phyloP scores from a whole-genome alignment of 1,140 invertebrate genomes.

The Drosophila mauritiana region DNA sequence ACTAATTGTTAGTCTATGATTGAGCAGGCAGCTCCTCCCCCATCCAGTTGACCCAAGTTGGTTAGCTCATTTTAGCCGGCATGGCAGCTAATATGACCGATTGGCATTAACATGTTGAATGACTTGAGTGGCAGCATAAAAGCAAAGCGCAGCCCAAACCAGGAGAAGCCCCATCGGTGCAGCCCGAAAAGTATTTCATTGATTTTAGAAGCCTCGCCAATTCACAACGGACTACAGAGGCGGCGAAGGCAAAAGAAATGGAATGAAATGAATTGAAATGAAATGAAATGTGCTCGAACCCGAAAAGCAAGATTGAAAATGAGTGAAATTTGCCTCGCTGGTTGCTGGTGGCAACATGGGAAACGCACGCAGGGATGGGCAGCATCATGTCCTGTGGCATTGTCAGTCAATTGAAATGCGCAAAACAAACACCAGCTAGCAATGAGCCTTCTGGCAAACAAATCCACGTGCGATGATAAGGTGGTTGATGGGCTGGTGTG shows the following conservation, averaged over 20 bases:
- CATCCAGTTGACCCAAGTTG: neutral
- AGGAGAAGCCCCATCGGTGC: slow-evolving; percentile 73
- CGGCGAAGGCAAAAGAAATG: slow-evolving; percentile 9
- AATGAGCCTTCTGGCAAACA: slow-evolving; percentile 55
- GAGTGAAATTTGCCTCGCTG: slow-evolving; percentile 39
- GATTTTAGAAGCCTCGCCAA: slow-evolving; percentile 77
- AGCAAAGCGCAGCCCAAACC: slow-evolving; percentile 76
- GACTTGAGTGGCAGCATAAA: slow-evolving; percentile 68
- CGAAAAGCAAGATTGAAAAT: slow-evolving; percentile 33
- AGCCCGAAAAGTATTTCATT: slow-evolving; percentile 83
- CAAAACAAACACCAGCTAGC: slow-evolving; percentile 60
- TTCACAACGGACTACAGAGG: slow-evolving; percentile 52
- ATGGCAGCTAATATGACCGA: slow-evolving; percentile 53
- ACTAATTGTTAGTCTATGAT: neutral
- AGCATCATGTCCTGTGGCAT: slow-evolving; percentile 33
- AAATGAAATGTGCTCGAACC: slow-evolving; percentile 16
- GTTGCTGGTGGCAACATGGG: slow-evolving; percentile 44
- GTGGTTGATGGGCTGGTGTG: slow-evolving; percentile 50
- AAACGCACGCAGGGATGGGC: slow-evolving; percentile 2
- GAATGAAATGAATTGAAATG: slow-evolving; percentile 5
- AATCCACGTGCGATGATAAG: slow-evolving; percentile 58
- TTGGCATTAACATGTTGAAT: slow-evolving; percentile 67
- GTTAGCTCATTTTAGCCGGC: slow-evolving; percentile 41
- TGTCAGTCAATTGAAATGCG: slow-evolving; percentile 55
- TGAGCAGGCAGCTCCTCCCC: neutral